Conservation (phyloP, 2,888 invertebrate species). For the Eumerus sabulonum region DNA sequence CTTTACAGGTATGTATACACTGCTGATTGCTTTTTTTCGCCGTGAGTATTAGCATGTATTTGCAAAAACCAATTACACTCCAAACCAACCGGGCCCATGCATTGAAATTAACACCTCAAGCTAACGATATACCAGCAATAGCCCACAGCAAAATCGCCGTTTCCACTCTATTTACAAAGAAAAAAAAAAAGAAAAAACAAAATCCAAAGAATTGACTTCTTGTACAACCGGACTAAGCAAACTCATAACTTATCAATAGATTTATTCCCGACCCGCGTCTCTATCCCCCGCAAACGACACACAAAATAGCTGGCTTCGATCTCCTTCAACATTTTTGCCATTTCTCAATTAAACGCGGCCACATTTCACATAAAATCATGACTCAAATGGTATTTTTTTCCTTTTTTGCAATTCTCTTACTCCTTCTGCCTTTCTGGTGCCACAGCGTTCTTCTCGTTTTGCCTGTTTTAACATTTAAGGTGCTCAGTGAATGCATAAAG, state of each 20-base stretch:
- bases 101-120: slow-evolving; percentile 61
- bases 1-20: slow-evolving; percentile 48
- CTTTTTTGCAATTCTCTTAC: no score
- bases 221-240: slow-evolving; percentile 53
- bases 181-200: background rate
- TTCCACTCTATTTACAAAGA: slow-evolving; percentile 12
- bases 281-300: slow-evolving; percentile 11
- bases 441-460: slow-evolving; percentile 9
- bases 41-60: slow-evolving; percentile 24
- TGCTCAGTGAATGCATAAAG: slow-evolving; percentile 65
- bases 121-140: slow-evolving; percentile 32
- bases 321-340: slow-evolving; percentile 67
- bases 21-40: background rate
- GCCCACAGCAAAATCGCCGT: slow-evolving; percentile 32
- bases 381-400: slow-evolving; percentile 57
- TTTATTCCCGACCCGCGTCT: slow-evolving; percentile 34
- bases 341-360: slow-evolving; percentile 66
- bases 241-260: slow-evolving; percentile 64
- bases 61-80: slow-evolving; percentile 37
- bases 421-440: slow-evolving; percentile 8
- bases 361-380: slow-evolving; percentile 67
- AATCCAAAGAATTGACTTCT: slow-evolving; percentile 36
- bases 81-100: slow-evolving; percentile 7
- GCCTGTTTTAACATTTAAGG: slow-evolving; percentile 30
- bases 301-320: slow-evolving; percentile 42